phyloP scores from a whole-genome alignment of 1,140 invertebrate genomes.

The Scylla paramamosain region DNA sequence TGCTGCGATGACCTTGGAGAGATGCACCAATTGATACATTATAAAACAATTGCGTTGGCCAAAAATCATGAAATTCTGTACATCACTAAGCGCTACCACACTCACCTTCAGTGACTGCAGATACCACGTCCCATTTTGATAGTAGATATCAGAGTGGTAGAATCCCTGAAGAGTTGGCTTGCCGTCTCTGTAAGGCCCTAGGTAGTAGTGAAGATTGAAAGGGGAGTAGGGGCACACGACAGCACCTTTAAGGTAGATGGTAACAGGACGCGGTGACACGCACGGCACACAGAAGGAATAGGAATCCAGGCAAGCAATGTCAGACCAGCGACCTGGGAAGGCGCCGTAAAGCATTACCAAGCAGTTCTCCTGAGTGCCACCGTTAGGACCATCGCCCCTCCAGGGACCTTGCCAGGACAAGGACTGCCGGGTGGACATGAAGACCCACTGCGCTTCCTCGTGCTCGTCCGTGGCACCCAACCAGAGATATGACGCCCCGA shows the following conservation, averaged over 20 bases:
- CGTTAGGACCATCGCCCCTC: constrained; percentile 63
- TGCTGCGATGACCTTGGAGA: too few species aligned
- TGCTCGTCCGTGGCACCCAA: constrained; percentile 52
- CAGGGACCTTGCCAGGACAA: constrained; percentile 55
- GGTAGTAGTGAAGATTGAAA: constrained; percentile 52
- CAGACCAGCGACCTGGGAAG: constrained; percentile 63
- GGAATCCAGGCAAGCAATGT: constrained; percentile 63
- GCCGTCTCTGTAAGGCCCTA: constrained; percentile 18
- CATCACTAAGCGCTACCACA: too few species aligned
- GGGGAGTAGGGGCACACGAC: constrained; percentile 50
- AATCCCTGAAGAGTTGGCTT: constrained; percentile 48
- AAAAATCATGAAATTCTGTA: too few species aligned
- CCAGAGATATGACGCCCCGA: constrained; percentile 58
- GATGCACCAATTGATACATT: too few species aligned
- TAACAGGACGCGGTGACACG: not conserved
- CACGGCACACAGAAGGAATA: constrained; percentile 69
- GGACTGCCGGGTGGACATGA: not conserved
- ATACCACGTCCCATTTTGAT: constrained; percentile 27
- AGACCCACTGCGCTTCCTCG: constrained; percentile 40
- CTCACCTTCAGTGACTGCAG: constrained; percentile 69
- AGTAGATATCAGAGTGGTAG: constrained; percentile 64
- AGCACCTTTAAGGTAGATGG: constrained; percentile 58
- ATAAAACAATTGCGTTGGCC: too few species aligned
- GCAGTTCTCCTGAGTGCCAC: constrained; percentile 62
- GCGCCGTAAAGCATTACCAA: constrained; percentile 56